A percentile compares a stretch with the other conserved stretches of the same genome.
Conservation (phyloP, 2,797 vertebrate species). For the Takifugu ocellatus region DNA sequence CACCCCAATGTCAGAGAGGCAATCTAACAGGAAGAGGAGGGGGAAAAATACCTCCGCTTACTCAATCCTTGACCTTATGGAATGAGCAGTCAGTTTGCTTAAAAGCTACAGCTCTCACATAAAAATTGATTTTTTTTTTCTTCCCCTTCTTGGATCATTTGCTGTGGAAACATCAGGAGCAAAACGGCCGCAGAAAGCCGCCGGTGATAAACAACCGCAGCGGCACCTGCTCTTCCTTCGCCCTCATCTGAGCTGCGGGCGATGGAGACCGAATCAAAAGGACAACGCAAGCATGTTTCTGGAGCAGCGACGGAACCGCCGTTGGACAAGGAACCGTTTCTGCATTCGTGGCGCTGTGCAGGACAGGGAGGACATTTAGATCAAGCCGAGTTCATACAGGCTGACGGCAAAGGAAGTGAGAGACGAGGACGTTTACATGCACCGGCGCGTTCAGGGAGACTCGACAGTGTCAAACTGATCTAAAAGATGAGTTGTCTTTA, state of each 20-base stretch:
- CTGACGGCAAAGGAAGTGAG: constrained; percentile 12
- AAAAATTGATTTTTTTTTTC: constrained; percentile 68
- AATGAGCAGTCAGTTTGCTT: constrained; percentile 62
- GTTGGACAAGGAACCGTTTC: constrained; percentile 60
- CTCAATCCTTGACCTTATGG: constrained; percentile 71
- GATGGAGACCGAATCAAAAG: constrained; percentile 43
- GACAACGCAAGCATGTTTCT: constrained; percentile 61
- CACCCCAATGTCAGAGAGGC: constrained; percentile 64
- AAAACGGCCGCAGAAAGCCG: constrained; percentile 54
- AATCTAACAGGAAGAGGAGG: constrained; percentile 56
- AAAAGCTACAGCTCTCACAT: constrained; percentile 65
- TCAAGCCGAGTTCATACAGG: neutral
- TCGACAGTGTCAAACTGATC: too few relatives aligned
- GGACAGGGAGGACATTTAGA: constrained; percentile 35
- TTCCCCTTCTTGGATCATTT: constrained; percentile 56
- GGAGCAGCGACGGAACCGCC: constrained; percentile 52
- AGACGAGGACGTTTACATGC: constrained; percentile 4
- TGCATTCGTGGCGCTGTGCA: constrained; percentile 30
- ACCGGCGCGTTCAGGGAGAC: neutral
- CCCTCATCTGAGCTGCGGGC: constrained; percentile 21
- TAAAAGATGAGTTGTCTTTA: too few relatives aligned
- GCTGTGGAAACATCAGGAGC: constrained; percentile 55
- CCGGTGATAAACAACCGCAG: constrained; percentile 61
- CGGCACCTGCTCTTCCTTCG: constrained; percentile 26
- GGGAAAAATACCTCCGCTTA: constrained; percentile 64